These are phyloP conservation scores for Caenorhabditis elegans DNA, from an alignment of 1,140 invertebrate genomes.

Conservation along the genomic window DNA sequence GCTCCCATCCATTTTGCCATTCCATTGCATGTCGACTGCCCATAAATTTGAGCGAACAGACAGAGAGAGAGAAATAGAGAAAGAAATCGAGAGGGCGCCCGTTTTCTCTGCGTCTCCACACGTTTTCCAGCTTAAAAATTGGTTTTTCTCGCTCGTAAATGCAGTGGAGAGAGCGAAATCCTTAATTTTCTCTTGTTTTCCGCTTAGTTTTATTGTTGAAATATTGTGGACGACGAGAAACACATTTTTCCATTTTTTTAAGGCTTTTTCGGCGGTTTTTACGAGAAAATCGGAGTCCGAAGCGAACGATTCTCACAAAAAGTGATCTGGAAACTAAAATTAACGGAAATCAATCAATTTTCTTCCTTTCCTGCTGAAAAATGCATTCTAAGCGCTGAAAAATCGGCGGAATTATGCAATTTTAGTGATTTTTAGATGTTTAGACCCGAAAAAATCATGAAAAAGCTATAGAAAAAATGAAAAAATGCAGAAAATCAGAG, in stretches of 20 bases:
- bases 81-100: background rate
- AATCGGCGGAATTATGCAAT: no score
- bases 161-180: background rate
- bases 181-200: background rate
- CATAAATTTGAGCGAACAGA: slow-evolving; percentile 8
- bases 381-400: background rate
- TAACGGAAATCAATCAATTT: background rate
- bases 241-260: no score
- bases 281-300: no score
- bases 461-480: background rate
- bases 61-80: background rate
- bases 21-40: slow-evolving; percentile 7
- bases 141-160: background rate
- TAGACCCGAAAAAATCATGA: no score
- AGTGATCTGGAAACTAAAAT: no score
- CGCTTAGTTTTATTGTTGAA: background rate
- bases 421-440: no score
- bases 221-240: slow-evolving; percentile 4
- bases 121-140: background rate
- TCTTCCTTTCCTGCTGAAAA: no score
- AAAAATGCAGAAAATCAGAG: background rate
- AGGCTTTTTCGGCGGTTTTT: background rate
- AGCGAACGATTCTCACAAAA: no score
- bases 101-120: background rate
- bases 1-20: background rate